phyloP scores from a whole-genome alignment of 2,797 vertebrate genomes.

The Alca torda region DNA sequence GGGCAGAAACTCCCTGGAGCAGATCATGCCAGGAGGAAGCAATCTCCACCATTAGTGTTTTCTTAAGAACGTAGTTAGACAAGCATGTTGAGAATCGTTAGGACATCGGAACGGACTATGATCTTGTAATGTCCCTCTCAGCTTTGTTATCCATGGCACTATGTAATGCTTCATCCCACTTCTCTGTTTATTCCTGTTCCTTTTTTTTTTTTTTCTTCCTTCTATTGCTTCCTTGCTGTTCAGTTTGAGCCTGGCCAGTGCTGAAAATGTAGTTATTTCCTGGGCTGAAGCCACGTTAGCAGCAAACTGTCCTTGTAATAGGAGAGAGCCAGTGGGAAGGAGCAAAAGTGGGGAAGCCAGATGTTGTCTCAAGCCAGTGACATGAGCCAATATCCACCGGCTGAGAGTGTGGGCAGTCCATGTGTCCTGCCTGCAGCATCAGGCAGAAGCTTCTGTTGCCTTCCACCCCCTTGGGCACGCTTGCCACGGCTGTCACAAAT shows the following conservation, averaged over 20 bases:
- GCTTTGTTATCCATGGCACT: not conserved
- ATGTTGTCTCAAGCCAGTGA: constrained; percentile 41
- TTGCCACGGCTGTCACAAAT: not conserved
- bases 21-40: not conserved
- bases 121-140: not conserved
- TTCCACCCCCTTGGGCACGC: not conserved
- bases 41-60: not conserved
- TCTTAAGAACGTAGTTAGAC: not conserved
- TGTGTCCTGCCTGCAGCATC: constrained; percentile 39
- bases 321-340: not conserved
- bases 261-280: constrained; percentile 30
- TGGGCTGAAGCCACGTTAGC: constrained; percentile 3
- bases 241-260: not conserved
- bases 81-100: not conserved
- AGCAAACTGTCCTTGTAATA: constrained; percentile 15
- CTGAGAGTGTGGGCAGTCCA: not conserved
- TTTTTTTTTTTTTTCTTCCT: not conserved
- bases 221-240: not conserved
- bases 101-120: not conserved
- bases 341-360: constrained; percentile 11
- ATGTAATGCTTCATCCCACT: not conserved
- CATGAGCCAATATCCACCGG: constrained; percentile 28
- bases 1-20: not conserved
- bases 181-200: not conserved
- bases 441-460: constrained; percentile 44